Evolutionary conservation across 2,888 invertebrate genomes (phyloP), one percentile per base, ranked within the genome.

Genomic region (Slavum lentiscoides): DNA sequence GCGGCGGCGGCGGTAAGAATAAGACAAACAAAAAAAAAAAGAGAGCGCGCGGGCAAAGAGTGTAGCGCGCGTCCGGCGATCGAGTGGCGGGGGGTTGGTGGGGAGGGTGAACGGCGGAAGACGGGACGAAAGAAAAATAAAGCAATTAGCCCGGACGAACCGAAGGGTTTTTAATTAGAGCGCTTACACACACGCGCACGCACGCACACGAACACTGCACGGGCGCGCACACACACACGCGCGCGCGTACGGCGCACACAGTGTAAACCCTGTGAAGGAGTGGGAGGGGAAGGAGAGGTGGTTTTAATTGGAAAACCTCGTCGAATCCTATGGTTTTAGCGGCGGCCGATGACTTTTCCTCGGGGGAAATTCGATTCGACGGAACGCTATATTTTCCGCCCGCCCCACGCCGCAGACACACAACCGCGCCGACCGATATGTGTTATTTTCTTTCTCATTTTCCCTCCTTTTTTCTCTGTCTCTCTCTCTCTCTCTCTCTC

Each of bases 101-200:
- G 59, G 21, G 66, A 30, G 66, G 74, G 7, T 0, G 17, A 43
- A 13, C 43, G 68, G 69, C 5, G 30, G 43, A 17, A 53, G 69
- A 55, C 64, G 77, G 70, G 77, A 70, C 70, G 77, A 80, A 80
- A 80, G 77, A 80, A 80, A 80, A 80, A 80, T 80, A 80, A 80
- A 80, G 77, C 77, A 80, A 80, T 80, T 80, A 80, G 77, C 77
- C 62, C 53, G 77, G 70, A 62, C 70, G 62, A 64, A 70, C 77
- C 77, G 77, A 80, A 80, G 77, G 77, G 77, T 70, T 80, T 80
- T 80, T 80, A 80, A 80, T 80, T 80, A 80, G 77, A 80, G 70
- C 70, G 70, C 64, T 55, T 64, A 62, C 58, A 64, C 76, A 61
- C 58, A 17, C 66, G 19, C 59, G 17, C 67, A 3, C 74, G 3